Evolutionary conservation across 1,140 invertebrate genomes (phyloP), one percentile per base, ranked within the genome.

Genomic region (Protaetia brevitarsis): DNA sequence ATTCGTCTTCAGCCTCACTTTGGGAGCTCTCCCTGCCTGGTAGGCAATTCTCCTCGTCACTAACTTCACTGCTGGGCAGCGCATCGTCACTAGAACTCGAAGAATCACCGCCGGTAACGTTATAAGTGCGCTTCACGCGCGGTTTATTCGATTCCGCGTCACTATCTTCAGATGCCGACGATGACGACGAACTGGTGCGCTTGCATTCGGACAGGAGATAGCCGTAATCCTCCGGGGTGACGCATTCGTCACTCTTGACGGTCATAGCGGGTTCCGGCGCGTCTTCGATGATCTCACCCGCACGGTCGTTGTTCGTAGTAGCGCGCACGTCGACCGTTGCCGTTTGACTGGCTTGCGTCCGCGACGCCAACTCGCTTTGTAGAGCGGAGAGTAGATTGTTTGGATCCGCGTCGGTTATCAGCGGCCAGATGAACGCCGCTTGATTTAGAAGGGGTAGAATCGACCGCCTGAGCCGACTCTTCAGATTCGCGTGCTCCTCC

Each of bases 121-220:
- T 77, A 64, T 78, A 78, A 1, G 71, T 71, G 13, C 74, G 66
- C 21, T 66, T 63, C n/a, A 74, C 69, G 13, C 65, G 63, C 10
- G 69, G 66, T 67, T 68, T 58, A 28, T 56, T 11, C 19, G 23
- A 5, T 10, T 58, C 56, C 0, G 16, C 11, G 16, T 37, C 34
- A 37, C 34, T 37, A 13, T 37, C 41, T 5, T 81, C 27, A 81
- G 76, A 45, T 45, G 41, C n/a, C 2, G 79, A 80, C 0, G 82
- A 82, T 36, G 81, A 80, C 58, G 80, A 80, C 6, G 83, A 82
- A 16, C 82, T 83, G 2, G 78, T 77, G 71, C 82, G 83, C 23
- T 81, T 80, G 68, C 82, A 83, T 71, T 86, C 84, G 28, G 82
- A 82, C 26, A 81, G 77, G 37, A 86, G 73, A 71, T 86, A 83